Evolutionary conservation across 2,797 vertebrate species (phyloP).

Genomic region (Sebastes iracundus): DNA sequence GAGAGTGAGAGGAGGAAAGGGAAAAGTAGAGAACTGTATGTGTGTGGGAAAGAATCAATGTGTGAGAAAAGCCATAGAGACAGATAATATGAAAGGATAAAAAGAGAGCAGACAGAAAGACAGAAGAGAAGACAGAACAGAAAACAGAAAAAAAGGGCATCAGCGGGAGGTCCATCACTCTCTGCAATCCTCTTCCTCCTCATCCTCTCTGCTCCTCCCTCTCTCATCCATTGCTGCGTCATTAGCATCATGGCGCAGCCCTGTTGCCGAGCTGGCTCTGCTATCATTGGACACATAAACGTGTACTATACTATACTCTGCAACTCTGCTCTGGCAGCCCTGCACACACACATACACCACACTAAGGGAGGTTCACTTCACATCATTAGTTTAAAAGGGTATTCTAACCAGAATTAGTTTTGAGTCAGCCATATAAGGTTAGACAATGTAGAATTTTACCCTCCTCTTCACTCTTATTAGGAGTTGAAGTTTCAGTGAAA

Average conservation of each 20-base stretch:
- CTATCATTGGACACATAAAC: not conserved
- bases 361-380: not conserved
- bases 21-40: not conserved
- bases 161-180: slow-evolving; percentile 16
- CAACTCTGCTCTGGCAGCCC: not conserved
- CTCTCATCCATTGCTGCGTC: slow-evolving; percentile 12
- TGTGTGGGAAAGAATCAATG: not conserved
- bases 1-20: not conserved
- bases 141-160: not conserved
- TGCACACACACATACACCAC: not conserved
- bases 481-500: not conserved
- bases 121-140: not conserved
- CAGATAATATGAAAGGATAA: not conserved
- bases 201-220: not conserved
- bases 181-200: not conserved
- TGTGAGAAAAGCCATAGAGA: not conserved
- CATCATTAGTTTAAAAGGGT: not conserved
- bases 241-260: slow-evolving; percentile 37
- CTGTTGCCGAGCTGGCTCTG: slow-evolving; percentile 24
- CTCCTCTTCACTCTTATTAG: not conserved
- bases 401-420: not conserved
- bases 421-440: not conserved
- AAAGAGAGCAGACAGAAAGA: not conserved
- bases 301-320: not conserved
- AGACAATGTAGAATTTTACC: not conserved